Evolutionary conservation across 2,888 invertebrate genomes (phyloP).

Genomic region (Napeogenes sylphis): DNA sequence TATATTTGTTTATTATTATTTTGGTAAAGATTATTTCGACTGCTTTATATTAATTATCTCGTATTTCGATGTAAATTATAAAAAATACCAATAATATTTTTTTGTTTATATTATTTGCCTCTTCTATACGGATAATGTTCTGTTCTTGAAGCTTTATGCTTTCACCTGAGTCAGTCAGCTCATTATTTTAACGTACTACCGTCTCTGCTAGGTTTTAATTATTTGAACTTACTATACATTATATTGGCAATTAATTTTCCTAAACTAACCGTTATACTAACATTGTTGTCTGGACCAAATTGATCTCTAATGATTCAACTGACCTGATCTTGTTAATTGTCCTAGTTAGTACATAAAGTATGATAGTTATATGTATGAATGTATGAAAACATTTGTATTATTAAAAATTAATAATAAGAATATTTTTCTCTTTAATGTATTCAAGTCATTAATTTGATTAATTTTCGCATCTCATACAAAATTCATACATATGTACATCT

Average conservation of each 20-base stretch:
- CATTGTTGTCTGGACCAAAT: conserved; percentile 22
- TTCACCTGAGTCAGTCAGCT: conserved; percentile 32
- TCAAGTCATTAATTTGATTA: too few species aligned
- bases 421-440: too few species aligned
- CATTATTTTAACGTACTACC: conserved; percentile 33
- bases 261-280: conserved; percentile 24
- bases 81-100: too few species aligned
- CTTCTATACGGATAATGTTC: background rate
- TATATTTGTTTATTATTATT: too few species aligned
- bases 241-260: conserved; percentile 22
- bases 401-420: too few species aligned
- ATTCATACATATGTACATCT: conserved; percentile 12
- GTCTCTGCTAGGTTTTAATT: conserved; percentile 33
- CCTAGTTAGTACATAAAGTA: too few species aligned
- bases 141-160: conserved; percentile 25
- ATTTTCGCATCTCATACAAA: conserved; percentile 5
- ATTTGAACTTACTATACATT: conserved; percentile 12
- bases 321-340: conserved; percentile 10
- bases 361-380: too few species aligned
- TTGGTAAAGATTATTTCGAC: too few species aligned
- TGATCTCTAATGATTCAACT: conserved; percentile 18
- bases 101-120: background rate
- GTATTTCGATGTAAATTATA: too few species aligned
- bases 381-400: too few species aligned
- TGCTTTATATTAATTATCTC: too few species aligned